phyloP scores from a whole-genome alignment of 2,797 vertebrate species.

The Poeciliopsis turneri region DNA sequence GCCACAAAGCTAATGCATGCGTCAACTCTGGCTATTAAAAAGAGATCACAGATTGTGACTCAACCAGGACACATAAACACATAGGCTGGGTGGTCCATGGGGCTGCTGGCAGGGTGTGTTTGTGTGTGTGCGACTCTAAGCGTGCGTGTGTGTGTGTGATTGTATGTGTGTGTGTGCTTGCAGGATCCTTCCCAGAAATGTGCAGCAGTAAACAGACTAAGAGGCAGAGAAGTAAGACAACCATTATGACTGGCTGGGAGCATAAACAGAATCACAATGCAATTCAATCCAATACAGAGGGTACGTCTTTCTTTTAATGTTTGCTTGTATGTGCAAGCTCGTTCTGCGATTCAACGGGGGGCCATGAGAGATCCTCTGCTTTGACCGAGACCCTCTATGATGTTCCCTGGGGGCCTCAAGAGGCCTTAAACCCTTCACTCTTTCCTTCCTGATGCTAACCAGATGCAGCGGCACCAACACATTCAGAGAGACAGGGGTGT shows the following conservation, averaged over 20 bases:
- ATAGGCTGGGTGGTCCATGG: constrained; percentile 75
- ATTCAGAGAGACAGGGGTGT: constrained; percentile 37
- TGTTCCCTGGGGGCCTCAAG: constrained; percentile 57
- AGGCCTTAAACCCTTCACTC: constrained; percentile 64
- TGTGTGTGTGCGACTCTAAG: neutral
- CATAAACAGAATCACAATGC: constrained; percentile 65
- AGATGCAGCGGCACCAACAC: constrained; percentile 72
- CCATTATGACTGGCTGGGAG: constrained; percentile 62
- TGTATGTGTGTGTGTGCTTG: constrained; percentile 20
- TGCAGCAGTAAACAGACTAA: constrained; percentile 75
- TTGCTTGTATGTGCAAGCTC: constrained; percentile 32
- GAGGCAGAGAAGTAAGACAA: constrained; percentile 68
- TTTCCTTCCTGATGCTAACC: constrained; percentile 71
- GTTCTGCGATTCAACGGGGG: constrained; percentile 41
- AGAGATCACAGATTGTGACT: constrained; percentile 77
- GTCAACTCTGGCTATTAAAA: constrained; percentile 73
- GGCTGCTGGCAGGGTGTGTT: constrained; percentile 58
- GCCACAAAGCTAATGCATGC: constrained; percentile 66
- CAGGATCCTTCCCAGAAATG: constrained; percentile 68
- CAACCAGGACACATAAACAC: constrained; percentile 74
- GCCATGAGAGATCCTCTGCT: constrained; percentile 53
- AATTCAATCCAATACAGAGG: constrained; percentile 34
- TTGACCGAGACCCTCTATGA: constrained; percentile 61
- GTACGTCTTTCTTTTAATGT: constrained; percentile 33
- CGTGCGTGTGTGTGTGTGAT: constrained; percentile 13